Base-by-base conservation (phyloP, 2,797 vertebrate species). In the Lateolabrax maculatus region DNA sequence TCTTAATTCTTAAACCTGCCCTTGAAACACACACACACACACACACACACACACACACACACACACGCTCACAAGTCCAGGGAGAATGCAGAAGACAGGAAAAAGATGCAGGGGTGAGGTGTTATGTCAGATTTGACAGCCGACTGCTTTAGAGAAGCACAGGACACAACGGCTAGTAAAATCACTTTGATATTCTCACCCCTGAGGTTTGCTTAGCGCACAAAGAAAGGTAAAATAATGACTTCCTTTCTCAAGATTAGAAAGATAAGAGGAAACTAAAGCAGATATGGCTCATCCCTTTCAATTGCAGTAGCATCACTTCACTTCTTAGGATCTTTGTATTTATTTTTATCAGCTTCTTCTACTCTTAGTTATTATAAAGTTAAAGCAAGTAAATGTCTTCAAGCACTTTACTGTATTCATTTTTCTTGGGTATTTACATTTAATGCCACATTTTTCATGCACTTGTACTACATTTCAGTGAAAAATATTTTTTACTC, bases 71-170 rank as follows among this genome's bases (percentile, higher is more conserved):
- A 48, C 10, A 41, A n/a, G 43, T 84, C 82, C 68, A 15, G 41
- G 43, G 77, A 79, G 84, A 51, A 80, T 71, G 31, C 23, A 51
- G 71, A 75, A 43, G 77, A 80, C 68, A 62, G 55, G 61, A 56
- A 43, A 65, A 86, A 68, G 71, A 83, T 78, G 57, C 68, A 61
- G 53, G 44, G 72, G 58, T 71, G 61, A 87, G 58, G 74, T 52
- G 62, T 75, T 70, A 27, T 82, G 87, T 89, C 79, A 83, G 52
- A 71, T 82, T 43, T 83, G 81, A 88, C 86, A 84, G 83, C 52
- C 11, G 67, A 73, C 67, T 53, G 48, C 57, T 44, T 65, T 62
- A 49, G 56, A 80, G 52, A 41, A 76, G 56, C 77, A 82, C 39
- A 51, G 62, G 66, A 80, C 80, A 74, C 64, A 66, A 6, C 21